phyloP scores from a whole-genome alignment of 1,140 invertebrate genomes.

The Lethocerus indicus region DNA sequence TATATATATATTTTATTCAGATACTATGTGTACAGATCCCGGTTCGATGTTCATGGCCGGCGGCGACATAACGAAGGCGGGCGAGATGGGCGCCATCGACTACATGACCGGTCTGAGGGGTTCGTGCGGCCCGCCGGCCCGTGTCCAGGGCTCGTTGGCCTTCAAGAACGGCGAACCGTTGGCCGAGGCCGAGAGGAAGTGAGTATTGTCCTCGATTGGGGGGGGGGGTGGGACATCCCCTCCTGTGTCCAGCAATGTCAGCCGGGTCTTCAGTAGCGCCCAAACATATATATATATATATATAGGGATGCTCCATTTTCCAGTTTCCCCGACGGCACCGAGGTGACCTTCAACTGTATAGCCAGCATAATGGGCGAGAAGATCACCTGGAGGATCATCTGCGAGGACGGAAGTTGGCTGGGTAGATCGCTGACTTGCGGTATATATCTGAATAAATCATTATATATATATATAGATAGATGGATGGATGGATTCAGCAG shows the following conservation, averaged over 20 bases:
- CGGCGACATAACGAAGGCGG: conserved; percentile 43
- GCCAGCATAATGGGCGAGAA: conserved; percentile 57
- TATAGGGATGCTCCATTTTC: too few species aligned
- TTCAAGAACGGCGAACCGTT: conserved; percentile 39
- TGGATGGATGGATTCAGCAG: too few species aligned
- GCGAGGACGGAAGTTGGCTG: conserved; percentile 66
- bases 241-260: too few species aligned
- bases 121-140: conserved; percentile 36
- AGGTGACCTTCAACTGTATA: conserved; percentile 66
- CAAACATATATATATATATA: too few species aligned
- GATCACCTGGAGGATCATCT: conserved; percentile 65
- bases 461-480: too few species aligned
- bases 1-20: background rate
- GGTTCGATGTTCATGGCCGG: conserved; percentile 28
- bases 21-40: conserved; percentile 15
- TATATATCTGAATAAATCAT: conserved; percentile 21
- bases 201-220: too few species aligned
- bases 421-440: conserved; percentile 57
- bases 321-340: conserved; percentile 56
- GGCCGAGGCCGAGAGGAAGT: conserved; percentile 22
- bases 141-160: conserved; percentile 45
- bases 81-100: conserved; percentile 38
- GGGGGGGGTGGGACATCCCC: too few species aligned
- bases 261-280: too few species aligned
- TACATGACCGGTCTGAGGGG: conserved; percentile 24